Conservation (phyloP, 2,113 vertebrate species). For the Meleagris gallopavo region DNA sequence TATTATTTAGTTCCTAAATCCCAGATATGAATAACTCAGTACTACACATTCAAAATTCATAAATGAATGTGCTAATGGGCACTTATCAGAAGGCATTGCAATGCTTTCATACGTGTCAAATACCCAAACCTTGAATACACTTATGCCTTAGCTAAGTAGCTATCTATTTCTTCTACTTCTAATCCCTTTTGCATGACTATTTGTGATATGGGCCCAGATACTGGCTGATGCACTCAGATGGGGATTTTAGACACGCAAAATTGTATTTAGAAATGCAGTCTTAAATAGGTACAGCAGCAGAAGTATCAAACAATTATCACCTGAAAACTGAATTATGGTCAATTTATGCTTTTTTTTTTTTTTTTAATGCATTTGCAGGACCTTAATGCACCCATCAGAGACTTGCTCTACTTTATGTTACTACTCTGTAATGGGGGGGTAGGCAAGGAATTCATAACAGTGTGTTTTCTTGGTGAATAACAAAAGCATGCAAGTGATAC, state of each 20-base stretch:
- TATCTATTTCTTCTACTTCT: not conserved
- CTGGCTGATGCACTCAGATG: fast-evolving
- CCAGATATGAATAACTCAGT: not conserved
- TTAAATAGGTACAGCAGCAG: not conserved
- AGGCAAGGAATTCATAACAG: not conserved
- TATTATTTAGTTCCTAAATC: not conserved
- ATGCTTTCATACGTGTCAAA: not conserved
- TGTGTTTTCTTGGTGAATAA: not conserved
- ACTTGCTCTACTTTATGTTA: not conserved
- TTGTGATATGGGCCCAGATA: not conserved
- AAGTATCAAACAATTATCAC: not conserved
- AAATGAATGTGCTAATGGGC: not conserved
- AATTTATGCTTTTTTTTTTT: fast-evolving
- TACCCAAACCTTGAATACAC: not conserved
- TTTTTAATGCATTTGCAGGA: not conserved
- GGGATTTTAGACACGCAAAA: not conserved
- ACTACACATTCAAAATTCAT: not conserved
- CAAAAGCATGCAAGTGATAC: not conserved
- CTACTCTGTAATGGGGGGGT: not conserved
- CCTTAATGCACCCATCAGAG: not conserved
- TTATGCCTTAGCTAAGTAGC: not conserved
- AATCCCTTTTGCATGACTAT: not conserved
- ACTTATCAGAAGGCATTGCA: not conserved
- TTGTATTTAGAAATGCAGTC: not conserved
- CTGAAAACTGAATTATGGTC: not conserved